Base-by-base conservation (phyloP, 2,113 vertebrate species). In the Cyrtonyx montezumae region DNA sequence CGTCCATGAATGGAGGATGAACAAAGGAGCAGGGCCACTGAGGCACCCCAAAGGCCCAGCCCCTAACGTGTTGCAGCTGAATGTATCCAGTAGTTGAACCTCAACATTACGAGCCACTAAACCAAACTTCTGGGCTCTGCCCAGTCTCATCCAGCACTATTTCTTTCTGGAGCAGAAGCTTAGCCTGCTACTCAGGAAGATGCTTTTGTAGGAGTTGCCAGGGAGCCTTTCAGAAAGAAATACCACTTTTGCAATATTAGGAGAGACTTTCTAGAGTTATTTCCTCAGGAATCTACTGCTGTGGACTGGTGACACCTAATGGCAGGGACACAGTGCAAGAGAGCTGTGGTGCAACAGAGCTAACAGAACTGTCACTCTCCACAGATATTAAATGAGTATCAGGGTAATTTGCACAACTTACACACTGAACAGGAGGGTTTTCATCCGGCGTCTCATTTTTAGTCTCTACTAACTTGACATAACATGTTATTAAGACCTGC, bases 281-380 rank as follows among this genome's bases (percentile, higher is more conserved):
- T 6, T 43, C 42, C 55, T 91, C 45, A 46, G 68, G 84, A 84
- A 76, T 74, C 79, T 93, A 62, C 58, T 59, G 91, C 46, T 63
- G 85, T 68, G 77, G 77, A 79, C 82, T 87, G 87, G 81, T 74
- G 88, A 94, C 95, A 95, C 87, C 85, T 92, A 90, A 92, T 10
- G 82, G 93, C 30, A 58, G 75, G 40, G 40, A 73, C 63, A 49
- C 58, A 43, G 11, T 7, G 32, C 48, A 80, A 83, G 66, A 77
- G 74, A 59, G 36, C 14, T 58, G 36, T 9, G 36, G 43, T 75
- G 40, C 36, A 79, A 81, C 19, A 16, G 6, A 55, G 26, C 42
- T 49, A 17, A 32, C 74, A 62, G 17, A 76, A 45, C 4, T 8
- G 15, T 17, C 22, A 11, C 32, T 79, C 34, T 71, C 77, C 28